Evolutionary conservation across 2,888 invertebrate genomes (phyloP), one percentile per base, ranked within the genome.

Genomic region (Cephus pulcher): DNA sequence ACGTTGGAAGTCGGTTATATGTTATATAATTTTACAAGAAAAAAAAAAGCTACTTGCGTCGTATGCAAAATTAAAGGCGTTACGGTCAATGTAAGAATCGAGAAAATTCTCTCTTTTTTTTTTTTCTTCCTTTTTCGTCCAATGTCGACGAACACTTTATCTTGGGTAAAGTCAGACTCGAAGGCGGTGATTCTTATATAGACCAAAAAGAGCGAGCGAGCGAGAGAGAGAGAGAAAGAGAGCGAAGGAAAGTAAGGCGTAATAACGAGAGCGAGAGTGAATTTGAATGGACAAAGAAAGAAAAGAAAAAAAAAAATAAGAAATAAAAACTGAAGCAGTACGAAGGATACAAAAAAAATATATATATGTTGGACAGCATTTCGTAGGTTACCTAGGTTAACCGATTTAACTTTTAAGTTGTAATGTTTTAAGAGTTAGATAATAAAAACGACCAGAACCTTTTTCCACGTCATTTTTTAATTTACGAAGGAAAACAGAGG

Each of bases 361-460:
- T 33, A 30, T 33, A 35, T 74, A 74, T 78, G 73, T 83, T 85
- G 82, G 81, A 81, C 82, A 83, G 84, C 87, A 89, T 87, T 86
- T 88, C 84, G 83, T 89, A 89, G 89, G 88, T 87, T 88, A 86
- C 82, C 79, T 90, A 89, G 90, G 85, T 85, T 88, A 85, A 84
- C 80, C 75, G 84, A 80, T 84, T 82, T 87, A 86, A 86, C 84
- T 81, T 88, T 88, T 89, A 90, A 91, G 88, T 89, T 91, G 91
- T 91, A 90, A 87, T 89, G 86, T 87, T 86, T 86, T 89, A 89
- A 89, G 88, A 89, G 87, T 85, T 91, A 91, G 90, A 85, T 89
- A 89, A 84, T 90, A 91, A 90, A 90, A 85, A 85, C 88, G 88
- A 90, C 88, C 86, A 90, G 86, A 88, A 89, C 87, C 88, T 89